phyloP scores from a whole-genome alignment of 2,888 invertebrate genomes.

The Fissipunctia ypsillon region DNA sequence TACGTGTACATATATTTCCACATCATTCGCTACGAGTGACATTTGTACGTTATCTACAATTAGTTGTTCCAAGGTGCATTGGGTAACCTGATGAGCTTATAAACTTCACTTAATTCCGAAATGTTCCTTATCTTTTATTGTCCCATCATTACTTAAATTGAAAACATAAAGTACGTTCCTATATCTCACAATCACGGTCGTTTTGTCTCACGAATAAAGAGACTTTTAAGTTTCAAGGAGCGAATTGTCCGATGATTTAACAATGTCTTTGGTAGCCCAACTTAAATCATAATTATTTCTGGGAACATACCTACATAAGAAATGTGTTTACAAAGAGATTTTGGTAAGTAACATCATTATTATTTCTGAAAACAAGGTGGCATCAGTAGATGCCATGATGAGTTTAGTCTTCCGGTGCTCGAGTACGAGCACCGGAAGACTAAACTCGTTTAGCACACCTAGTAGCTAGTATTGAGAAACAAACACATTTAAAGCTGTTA shows the following conservation, averaged over 20 bases:
- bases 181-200: slow-evolving; percentile 8
- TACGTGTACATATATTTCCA: slow-evolving; percentile 29
- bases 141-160: slow-evolving; percentile 29
- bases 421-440: slow-evolving; percentile 4
- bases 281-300: neutral
- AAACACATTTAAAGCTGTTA: neutral
- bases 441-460: neutral
- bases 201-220: neutral
- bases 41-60: slow-evolving; percentile 60
- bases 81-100: slow-evolving; percentile 50
- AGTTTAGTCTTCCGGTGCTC: too few species aligned
- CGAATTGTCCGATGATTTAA: neutral
- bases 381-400: too few species aligned
- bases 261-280: neutral
- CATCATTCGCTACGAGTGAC: slow-evolving; percentile 43
- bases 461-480: slow-evolving; percentile 7
- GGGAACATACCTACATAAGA: neutral
- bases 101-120: slow-evolving; percentile 34
- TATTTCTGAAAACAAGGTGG: too few species aligned
- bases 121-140: slow-evolving; percentile 41
- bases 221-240: slow-evolving; percentile 22
- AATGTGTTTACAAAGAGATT: too few species aligned
- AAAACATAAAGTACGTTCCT: neutral
- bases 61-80: slow-evolving; percentile 52
- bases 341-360: too few species aligned